Base-by-base conservation (phyloP, 2,797 vertebrate species). In the Buceros bicornis region DNA sequence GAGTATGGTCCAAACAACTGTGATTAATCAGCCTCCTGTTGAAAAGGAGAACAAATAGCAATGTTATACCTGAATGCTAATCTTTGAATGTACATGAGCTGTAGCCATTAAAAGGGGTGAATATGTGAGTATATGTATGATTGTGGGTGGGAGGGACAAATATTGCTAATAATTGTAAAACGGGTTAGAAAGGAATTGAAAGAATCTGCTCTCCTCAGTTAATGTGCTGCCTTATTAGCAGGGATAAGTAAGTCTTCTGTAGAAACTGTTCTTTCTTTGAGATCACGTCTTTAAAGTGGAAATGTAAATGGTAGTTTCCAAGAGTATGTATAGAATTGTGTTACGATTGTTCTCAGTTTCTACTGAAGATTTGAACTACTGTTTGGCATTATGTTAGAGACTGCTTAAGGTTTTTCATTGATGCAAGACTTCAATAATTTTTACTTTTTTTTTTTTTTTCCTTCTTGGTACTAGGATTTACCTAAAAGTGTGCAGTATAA, bases 401-500 rank as follows among this genome's bases (percentile, higher is more conserved):
- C 12, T 67, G 26, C 28, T 48, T 86, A 74, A 82, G 8, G 28
- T 35, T 78, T 94, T 82, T 60, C 50, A 40, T 6, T 93, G 50
- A 70, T 81, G 56, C 16, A 88, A 60, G n/a, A 57, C 28, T 50
- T 87, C 13, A 92, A 31, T 93, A 54, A 86, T 87, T 93, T 71
- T 90, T 87, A 26, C 40, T 15, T 5, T 67, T 76, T 72, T 5
- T 67, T 76, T 72, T 48, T 79, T 90, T 93, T 84, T 82, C 21
- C 29, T 93, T 82, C 43, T 81, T 74, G 16, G 95, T 97, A 56
- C 42, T 94, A 98, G 98, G 97, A 98, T 95, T 96, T 98, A 82
- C 98, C 98, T 88, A 98, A 96, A 97, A 97, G 94, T 40, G 89
- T 98, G 66, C 96, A 97, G 69, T 98, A 98, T 93, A 97, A 97